Evolutionary conservation across 2,113 vertebrate species (phyloP).

Genomic region (Pardalotus punctatus): DNA sequence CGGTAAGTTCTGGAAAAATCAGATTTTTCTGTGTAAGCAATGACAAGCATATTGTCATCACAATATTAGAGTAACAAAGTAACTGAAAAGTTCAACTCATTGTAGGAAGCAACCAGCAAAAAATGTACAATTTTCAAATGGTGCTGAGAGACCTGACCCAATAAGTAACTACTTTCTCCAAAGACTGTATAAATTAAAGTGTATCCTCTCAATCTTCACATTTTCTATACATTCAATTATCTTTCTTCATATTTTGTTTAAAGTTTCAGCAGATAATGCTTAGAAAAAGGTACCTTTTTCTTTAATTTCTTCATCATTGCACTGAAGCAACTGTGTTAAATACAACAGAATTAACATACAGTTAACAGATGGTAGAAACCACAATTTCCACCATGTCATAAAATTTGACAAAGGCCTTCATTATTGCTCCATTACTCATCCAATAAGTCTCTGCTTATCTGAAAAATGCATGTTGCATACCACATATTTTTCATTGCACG

Average conservation of each 20-base stretch:
- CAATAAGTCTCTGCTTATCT: not conserved
- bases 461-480: not conserved
- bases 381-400: not conserved
- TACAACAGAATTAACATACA: not conserved
- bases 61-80: not conserved
- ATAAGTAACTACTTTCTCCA: not conserved
- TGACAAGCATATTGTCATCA: not conserved
- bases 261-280: not conserved
- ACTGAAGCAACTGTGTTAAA: not conserved
- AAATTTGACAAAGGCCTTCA: not conserved
- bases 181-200: not conserved
- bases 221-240: too few relatives aligned
- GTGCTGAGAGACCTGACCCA: not conserved
- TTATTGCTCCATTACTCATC: not conserved
- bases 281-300: not conserved
- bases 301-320: not conserved
- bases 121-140: not conserved
- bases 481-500: not conserved
- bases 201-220: not conserved
- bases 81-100: not conserved
- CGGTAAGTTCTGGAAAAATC: not conserved
- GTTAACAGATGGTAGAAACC: not conserved
- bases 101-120: not conserved
- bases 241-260: not conserved
- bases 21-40: conserved; percentile 46